Conservation (phyloP, 2,797 vertebrate genomes). For the Ispidina picta region DNA sequence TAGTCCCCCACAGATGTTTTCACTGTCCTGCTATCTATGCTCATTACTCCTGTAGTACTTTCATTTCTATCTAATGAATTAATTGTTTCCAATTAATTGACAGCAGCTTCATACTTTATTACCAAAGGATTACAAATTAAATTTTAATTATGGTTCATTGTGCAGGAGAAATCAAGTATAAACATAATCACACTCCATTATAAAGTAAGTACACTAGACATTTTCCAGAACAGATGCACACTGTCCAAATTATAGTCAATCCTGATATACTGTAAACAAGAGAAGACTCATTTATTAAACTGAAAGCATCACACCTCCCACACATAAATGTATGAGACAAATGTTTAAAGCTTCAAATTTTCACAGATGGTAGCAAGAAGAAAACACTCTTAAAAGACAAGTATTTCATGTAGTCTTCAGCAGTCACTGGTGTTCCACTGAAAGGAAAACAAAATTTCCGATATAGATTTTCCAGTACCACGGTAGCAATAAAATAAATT, state of each 20-base stretch:
- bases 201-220: constrained; percentile 50
- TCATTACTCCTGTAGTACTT: not conserved
- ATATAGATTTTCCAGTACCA: not conserved
- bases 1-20: not conserved
- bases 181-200: constrained; percentile 64
- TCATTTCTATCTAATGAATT: constrained; percentile 54
- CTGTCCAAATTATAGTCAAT: constrained; percentile 61
- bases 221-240: constrained; percentile 55
- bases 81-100: constrained; percentile 66
- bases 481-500: not conserved
- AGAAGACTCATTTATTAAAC: constrained; percentile 61
- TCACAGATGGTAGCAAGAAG: constrained; percentile 44
- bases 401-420: not conserved
- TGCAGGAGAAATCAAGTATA: constrained; percentile 62
- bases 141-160: constrained; percentile 65
- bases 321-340: constrained; percentile 53
- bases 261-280: constrained; percentile 59
- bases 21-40: not conserved
- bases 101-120: constrained; percentile 40
- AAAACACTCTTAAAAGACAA: constrained; percentile 25
- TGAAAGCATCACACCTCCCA: constrained; percentile 61
- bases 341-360: constrained; percentile 53
- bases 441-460: constrained; percentile 12
- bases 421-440: not conserved
- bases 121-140: constrained; percentile 67